Base-by-base conservation (phyloP, 2,113 vertebrate genomes). In the Zosterops pallidus region DNA sequence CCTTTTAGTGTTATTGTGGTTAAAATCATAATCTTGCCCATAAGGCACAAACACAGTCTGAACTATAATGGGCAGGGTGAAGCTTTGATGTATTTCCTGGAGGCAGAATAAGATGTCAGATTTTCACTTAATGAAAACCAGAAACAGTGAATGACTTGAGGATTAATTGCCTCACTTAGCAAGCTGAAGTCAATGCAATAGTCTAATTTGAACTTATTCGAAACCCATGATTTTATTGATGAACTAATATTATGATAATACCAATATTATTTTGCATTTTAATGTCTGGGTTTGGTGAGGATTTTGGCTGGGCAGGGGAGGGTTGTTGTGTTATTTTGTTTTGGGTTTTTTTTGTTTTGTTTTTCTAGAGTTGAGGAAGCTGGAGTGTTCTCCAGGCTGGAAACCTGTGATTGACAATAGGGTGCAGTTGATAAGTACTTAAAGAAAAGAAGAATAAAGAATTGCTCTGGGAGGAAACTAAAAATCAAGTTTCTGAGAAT, bases 251-350 rank as follows among this genome's bases (percentile, higher is more conserved):
- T 64, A 39, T 64, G 29, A 69, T 49, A 44, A 9, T 39, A 42
- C 3, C 19, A 62, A 39, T 37, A 74, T 28, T 62, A 59, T 63
- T 75, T 55, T 42, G 4, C 28, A 26, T 25, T 74, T 91, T 86
- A 53, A 10, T 13, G 2, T 55, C 14, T 37, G 29, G 4, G 5
- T 28, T 44, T 44, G 17, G 19, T 23, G 31, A 35, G 33, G 11
- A 24, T 50, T 49, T 60, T 9, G 5, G 23, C 3, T 2, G 17
- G 3, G 5, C 0, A 2, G 7, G 9, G 13, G 9, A 3, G 7
- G 3, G 13, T 7, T 25, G 3, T 46, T 67, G 12, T 31, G 15
- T 53, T 31, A 29, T 17, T n/a, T 23, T 67, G 5, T 35, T 11
- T 26, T 22, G 16, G 37, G 9, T 37, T 37, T 37, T 37, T 11